Percentiles rank a stretch among this genome's conserved stretches.
Evolutionary conservation across 2,113 vertebrate species (phyloP).

Genomic region (Scomber scombrus): DNA sequence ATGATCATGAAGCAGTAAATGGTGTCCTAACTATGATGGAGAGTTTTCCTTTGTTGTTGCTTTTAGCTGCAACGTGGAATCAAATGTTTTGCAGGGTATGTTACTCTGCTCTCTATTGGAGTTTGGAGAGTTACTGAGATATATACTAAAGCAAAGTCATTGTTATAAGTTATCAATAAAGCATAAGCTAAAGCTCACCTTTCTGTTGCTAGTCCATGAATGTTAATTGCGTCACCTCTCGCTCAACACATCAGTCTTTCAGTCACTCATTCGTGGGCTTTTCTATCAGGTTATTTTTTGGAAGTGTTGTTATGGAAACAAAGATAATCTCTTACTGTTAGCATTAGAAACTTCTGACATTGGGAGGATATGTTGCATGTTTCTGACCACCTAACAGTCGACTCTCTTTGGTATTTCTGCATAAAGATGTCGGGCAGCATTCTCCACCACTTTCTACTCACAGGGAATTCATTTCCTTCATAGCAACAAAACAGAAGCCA

Average conservation of each 20-base stretch:
- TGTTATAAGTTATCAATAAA: not conserved
- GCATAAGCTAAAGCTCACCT: not conserved
- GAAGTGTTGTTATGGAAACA: not conserved
- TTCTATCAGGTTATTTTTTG: not conserved
- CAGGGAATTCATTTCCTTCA: not conserved
- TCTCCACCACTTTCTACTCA: not conserved
- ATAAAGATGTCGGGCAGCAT: not conserved
- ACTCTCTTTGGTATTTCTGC: not conserved
- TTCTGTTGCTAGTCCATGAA: not conserved
- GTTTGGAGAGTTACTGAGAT: too few species aligned
- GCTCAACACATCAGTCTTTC: not conserved
- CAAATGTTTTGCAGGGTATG: too few species aligned
- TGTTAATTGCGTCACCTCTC: not conserved
- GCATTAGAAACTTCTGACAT: not conserved
- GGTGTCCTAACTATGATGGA: too few species aligned
- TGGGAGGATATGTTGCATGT: not conserved
- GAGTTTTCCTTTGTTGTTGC: too few species aligned
- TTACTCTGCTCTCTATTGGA: too few species aligned
- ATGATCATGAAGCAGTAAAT: too few species aligned
- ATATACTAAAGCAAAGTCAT: too few species aligned
- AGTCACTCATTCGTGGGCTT: not conserved
- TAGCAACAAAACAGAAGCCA: not conserved
- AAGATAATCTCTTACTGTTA: not conserved
- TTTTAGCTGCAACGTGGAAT: too few species aligned
- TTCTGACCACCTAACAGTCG: not conserved